These are phyloP conservation scores for Vultur gryphus DNA, from an alignment of 2,797 vertebrate genomes.

Conservation along the genomic window DNA sequence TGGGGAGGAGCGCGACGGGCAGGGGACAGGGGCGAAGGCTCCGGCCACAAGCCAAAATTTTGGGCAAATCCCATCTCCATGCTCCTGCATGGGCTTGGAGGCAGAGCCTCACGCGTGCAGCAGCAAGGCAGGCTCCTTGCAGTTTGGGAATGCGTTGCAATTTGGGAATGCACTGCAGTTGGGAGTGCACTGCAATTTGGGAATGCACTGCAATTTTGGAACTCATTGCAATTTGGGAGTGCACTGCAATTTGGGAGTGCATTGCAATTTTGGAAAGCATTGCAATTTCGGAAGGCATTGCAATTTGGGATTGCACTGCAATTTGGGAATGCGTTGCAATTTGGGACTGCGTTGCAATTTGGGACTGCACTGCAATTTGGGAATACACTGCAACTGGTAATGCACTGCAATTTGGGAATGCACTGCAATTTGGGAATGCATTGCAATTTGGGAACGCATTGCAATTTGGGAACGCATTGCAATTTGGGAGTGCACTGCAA, in stretches of 20 bases:
- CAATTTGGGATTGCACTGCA: too few relatives aligned
- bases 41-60: neutral
- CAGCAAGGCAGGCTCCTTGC: neutral
- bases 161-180: neutral
- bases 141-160: neutral
- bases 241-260: accelerated
- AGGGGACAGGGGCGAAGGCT: neutral
- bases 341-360: too few relatives aligned
- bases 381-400: accelerated
- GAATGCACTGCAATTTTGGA: accelerated
- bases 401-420: accelerated
- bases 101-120: accelerated
- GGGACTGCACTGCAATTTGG: neutral
- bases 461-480: neutral
- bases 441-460: neutral
- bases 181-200: accelerated
- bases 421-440: too few relatives aligned
- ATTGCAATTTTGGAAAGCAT: accelerated
- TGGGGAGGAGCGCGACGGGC: accelerated
- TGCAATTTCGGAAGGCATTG: too few relatives aligned
- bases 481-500: accelerated
- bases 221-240: accelerated
- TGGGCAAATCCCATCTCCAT: neutral
- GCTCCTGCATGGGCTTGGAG: accelerated
- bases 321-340: neutral